These are phyloP conservation scores for Solen grandis DNA, from an alignment of 1,140 invertebrate genomes.

Conservation along the genomic window DNA sequence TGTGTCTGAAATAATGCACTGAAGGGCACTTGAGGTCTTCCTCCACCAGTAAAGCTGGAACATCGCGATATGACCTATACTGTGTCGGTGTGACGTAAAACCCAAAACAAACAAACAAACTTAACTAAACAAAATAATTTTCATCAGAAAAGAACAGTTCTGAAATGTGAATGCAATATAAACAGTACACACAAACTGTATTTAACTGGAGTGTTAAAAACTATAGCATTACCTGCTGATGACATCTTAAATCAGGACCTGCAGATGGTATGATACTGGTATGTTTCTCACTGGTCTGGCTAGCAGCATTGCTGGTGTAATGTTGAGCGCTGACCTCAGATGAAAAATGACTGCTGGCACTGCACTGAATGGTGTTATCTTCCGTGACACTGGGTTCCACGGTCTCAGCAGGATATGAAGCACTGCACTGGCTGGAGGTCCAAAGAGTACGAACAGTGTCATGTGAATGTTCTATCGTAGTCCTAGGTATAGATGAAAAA, in stretches of 20 bases:
- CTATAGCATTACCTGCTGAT: constrained; percentile 29
- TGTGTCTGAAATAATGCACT: constrained; percentile 7
- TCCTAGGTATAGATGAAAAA: constrained; percentile 28
- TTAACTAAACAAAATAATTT: constrained; percentile 29
- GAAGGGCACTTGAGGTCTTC: constrained; percentile 14
- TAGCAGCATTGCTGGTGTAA: constrained; percentile 28
- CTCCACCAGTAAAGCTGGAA: constrained; percentile 14
- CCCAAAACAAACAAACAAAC: constrained; percentile 5
- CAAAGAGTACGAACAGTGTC: constrained; percentile 12
- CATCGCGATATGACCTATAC: not conserved
- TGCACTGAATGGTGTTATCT: constrained; percentile 19
- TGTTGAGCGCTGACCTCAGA: constrained; percentile 26
- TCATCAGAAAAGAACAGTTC: constrained; percentile 4
- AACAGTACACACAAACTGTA: constrained; percentile 30
- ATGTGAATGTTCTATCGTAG: constrained; percentile 24
- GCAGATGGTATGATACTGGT: constrained; percentile 21
- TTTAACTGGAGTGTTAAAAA: constrained; percentile 26
- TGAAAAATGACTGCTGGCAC: constrained; percentile 26
- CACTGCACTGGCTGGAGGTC: constrained; percentile 4
- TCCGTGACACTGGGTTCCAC: constrained; percentile 20
- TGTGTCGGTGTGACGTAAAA: not conserved
- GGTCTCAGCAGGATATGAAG: constrained; percentile 27
- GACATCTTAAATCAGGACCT: constrained; percentile 27
- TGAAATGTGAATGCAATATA: constrained; percentile 28
- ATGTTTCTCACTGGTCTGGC: constrained; percentile 26